Evolutionary conservation across 2,113 vertebrate species (phyloP).

Genomic region (Lethenteron camtschaticum): DNA sequence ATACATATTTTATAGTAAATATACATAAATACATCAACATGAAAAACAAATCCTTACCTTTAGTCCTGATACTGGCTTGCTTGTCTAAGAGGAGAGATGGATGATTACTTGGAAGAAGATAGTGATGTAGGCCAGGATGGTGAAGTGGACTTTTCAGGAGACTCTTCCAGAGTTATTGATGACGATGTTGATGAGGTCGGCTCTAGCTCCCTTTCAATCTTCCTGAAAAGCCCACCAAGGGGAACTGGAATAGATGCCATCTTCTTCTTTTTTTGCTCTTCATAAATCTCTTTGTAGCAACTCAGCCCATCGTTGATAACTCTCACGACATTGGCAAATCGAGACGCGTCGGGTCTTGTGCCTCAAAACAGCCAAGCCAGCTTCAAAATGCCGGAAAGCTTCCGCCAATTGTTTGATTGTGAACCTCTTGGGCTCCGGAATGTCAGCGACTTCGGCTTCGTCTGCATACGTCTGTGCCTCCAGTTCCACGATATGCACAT

Average conservation of each 20-base stretch:
- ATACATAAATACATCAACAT: no score
- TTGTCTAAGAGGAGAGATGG: no score
- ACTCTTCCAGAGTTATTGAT: no score
- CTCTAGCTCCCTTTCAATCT: no score
- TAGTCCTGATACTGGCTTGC: no score
- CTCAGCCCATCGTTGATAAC: conserved; percentile 4
- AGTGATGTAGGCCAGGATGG: no score
- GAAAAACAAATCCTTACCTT: no score
- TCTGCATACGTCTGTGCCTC: conserved; percentile 2
- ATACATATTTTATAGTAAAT: no score
- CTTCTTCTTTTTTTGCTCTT: background rate
- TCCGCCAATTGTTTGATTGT: conserved; percentile 7
- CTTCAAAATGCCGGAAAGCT: conserved; percentile 4
- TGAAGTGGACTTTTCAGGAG: no score
- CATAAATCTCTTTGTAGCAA: conserved; percentile 8
- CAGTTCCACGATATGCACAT: conserved; percentile 8
- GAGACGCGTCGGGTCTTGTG: conserved; percentile 5
- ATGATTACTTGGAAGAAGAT: no score
- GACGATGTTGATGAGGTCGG: no score
- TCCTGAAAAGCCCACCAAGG: background rate
- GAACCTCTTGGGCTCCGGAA: conserved; percentile 5
- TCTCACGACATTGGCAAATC: conserved; percentile 5
- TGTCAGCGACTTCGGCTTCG: background rate
- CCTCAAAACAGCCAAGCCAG: conserved; percentile 6
- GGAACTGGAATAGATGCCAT: background rate